phyloP scores from a whole-genome alignment of 2,113 vertebrate species.

The Labrus mixtus region DNA sequence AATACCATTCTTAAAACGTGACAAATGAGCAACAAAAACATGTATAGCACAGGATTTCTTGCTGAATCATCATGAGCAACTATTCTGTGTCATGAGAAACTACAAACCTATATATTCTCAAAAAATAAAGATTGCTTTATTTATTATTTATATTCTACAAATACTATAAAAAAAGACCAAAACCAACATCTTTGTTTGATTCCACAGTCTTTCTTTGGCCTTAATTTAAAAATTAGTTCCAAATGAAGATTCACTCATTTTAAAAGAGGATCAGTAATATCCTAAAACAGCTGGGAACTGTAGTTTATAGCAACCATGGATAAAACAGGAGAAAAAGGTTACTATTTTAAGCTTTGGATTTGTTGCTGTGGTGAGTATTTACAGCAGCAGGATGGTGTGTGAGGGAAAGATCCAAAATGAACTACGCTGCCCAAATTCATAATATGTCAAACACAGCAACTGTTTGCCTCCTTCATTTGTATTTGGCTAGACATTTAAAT shows the following conservation, averaged over 20 bases:
- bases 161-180: background rate
- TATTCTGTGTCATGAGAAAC: background rate
- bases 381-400: background rate
- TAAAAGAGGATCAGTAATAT: background rate
- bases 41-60: no score
- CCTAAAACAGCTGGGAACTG: background rate
- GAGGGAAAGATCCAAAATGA: constrained; percentile 1
- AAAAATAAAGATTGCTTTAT: background rate
- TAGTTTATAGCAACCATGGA: constrained; percentile 7
- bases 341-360: constrained; percentile 4
- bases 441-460: background rate
- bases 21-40: no score
- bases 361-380: background rate
- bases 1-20: no score
- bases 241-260: background rate
- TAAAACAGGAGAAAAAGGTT: background rate
- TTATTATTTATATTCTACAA: background rate
- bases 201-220: no score
- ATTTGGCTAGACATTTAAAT: background rate
- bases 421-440: background rate
- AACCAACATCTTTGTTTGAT: background rate
- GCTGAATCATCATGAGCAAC: no score
- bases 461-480: background rate
- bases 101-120: background rate
- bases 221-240: no score